Evolutionary conservation across 2,888 invertebrate species (phyloP).

Genomic region (Pristionchus arcanus): DNA sequence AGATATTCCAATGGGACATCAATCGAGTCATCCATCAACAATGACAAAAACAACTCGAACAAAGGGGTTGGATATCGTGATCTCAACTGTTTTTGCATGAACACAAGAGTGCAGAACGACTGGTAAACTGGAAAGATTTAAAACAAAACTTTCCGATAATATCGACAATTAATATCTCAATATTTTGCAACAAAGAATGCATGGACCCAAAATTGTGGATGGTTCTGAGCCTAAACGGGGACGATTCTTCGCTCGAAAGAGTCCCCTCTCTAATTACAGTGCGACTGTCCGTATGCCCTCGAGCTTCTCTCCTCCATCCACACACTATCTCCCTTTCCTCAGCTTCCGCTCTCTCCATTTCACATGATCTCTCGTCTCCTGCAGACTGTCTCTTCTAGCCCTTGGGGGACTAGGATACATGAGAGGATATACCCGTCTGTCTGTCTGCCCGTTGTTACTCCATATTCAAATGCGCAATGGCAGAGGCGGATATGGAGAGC

Average conservation of each 20-base stretch:
- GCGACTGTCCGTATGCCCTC: not conserved
- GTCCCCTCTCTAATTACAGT: conserved; percentile 35
- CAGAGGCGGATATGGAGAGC: conserved; percentile 35
- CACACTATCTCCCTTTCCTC: conserved; percentile 12
- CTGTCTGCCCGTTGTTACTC: conserved; percentile 37
- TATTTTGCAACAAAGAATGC: not conserved
- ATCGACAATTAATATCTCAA: not conserved
- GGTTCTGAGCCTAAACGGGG: not conserved
- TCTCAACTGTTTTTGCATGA: not conserved
- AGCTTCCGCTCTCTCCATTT: conserved; percentile 14
- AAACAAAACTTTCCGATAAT: no score
- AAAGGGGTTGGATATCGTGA: not conserved
- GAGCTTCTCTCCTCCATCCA: not conserved
- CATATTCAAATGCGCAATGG: conserved; percentile 55
- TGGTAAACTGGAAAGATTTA: no score
- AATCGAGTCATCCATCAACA: conserved; percentile 7
- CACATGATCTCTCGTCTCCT: not conserved
- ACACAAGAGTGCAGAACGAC: not conserved
- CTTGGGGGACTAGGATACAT: not conserved
- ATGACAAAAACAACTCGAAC: not conserved
- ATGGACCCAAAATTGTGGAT: not conserved
- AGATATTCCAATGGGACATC: not conserved
- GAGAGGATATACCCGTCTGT: conserved; percentile 19
- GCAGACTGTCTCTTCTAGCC: not conserved
- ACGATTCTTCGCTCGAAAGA: conserved; percentile 4